Evolutionary conservation across 2,797 vertebrate genomes (phyloP), one percentile per base, ranked within the genome.

Genomic region (Tokudaia tokunoshimensis): DNA sequence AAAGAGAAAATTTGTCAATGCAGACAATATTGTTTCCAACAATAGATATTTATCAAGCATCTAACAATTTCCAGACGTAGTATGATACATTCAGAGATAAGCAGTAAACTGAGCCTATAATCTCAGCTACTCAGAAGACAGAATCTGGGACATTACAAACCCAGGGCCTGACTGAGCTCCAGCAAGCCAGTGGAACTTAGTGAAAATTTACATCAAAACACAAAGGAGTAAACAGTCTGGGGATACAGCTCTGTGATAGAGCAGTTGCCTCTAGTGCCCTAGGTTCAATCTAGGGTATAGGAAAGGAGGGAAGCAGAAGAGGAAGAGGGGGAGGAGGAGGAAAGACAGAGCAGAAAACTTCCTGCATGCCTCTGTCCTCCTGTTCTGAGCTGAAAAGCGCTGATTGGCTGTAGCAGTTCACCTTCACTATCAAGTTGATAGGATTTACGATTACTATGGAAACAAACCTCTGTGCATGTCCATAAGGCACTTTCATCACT

Each of bases 251-350:
- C 41, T n/a, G 13, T 63, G 34, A 12, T 3, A 63, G 29, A 50
- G 6, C 29, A 89, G 29, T 34, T 63, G 4, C 7, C 41, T 89
- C 31, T 20, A 76, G 19, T 59, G 34, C 14, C 34, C 63, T 15
- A 5, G 15, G 6, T 41, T 55, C 59, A 90, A 52, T 31, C 20
- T 17, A 7, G 5, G 8, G 20, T 37, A 26, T 26, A 19, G 22
- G 31, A 22, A 17, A 19, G 8, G 5, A 19, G 61, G 10, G 44
- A 47, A 2, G 6, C 13, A 4, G 14, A 29, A 8, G 41, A 41
- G 7, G 12, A 44, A 22, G 3, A 9, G 12, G 2, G 10, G 2
- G 3, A 24, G 14, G 14, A 17, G 3, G 24, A 12, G 0, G 1
- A n/a, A 50, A 50, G 47, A 50, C 5, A 50, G 47, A 24, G 17